Percentiles rank a stretch among this genome's conserved stretches.
These are phyloP conservation scores for Erebia ligea DNA, from an alignment of 2,888 invertebrate genomes.

Conservation along the genomic window DNA sequence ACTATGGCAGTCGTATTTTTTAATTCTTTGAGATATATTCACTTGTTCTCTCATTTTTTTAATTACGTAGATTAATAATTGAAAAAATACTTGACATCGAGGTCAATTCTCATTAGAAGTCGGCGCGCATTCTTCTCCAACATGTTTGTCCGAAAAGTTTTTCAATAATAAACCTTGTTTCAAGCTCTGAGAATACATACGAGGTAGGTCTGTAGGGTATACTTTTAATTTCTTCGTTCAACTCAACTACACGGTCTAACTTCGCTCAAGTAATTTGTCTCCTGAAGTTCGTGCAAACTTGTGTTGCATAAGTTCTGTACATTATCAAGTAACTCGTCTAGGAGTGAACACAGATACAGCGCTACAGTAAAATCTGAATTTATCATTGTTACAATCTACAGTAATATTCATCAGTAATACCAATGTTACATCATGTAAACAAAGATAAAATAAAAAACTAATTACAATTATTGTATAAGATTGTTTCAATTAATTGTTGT, in stretches of 20 bases:
- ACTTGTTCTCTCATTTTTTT: no score
- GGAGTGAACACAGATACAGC: not conserved
- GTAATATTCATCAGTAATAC: no score
- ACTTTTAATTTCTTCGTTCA: not conserved
- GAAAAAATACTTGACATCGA: not conserved
- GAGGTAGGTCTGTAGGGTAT: not conserved
- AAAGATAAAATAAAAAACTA: no score
- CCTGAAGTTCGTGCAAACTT: not conserved
- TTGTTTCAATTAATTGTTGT: no score
- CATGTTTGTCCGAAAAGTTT: not conserved
- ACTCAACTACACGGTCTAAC: not conserved
- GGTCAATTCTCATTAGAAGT: constrained; percentile 3
- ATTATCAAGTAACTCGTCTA: not conserved
- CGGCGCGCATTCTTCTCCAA: not conserved
- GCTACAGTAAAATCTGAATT: not conserved
- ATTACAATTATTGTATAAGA: no score
- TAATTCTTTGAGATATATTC: no score
- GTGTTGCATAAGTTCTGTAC: constrained; percentile 4
- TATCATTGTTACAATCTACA: no score
- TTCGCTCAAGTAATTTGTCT: constrained; percentile 11
- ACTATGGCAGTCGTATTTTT: no score
- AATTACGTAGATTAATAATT: no score
- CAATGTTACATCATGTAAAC: no score
- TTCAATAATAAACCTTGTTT: not conserved
- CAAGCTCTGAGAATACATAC: not conserved